A percentile compares a stretch with the other conserved stretches of the same genome.
Conservation (phyloP, 2,888 invertebrate genomes). For the Sesia bembeciformis region DNA sequence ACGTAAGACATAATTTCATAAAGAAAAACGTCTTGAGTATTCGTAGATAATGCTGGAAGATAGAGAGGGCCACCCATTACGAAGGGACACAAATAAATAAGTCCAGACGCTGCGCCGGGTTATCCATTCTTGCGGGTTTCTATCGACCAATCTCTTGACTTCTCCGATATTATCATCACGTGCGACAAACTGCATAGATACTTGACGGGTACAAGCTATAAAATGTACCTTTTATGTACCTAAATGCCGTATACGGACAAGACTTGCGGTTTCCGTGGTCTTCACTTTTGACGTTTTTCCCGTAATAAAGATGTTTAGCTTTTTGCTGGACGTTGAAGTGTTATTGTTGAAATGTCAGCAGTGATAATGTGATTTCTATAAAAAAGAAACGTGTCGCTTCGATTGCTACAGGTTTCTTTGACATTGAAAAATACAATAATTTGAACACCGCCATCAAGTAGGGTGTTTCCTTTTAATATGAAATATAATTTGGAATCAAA, state of each 20-base stretch:
- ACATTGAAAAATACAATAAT: too few relatives aligned
- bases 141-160: conserved; percentile 30
- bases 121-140: conserved; percentile 34
- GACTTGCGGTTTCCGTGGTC: background rate
- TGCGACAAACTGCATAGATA: conserved; percentile 33
- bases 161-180: conserved; percentile 18
- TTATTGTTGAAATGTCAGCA: background rate
- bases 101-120: conserved; percentile 17
- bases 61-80: conserved; percentile 36
- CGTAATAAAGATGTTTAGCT: background rate
- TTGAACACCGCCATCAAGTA: too few relatives aligned
- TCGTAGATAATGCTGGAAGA: conserved; percentile 6
- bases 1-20: conserved; percentile 4
- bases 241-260: background rate
- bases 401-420: too few relatives aligned
- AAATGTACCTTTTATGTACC: conserved; percentile 3
- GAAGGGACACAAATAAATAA: conserved; percentile 34
- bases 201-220: conserved; percentile 21
- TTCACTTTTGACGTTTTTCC: background rate
- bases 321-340: background rate
- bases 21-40: background rate
- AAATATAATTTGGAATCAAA: too few relatives aligned
- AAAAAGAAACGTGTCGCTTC: too few relatives aligned
- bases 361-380: too few relatives aligned
- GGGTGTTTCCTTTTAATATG: too few relatives aligned